phyloP scores from a whole-genome alignment of 1,140 invertebrate species.

The Zaprionus taronus region DNA sequence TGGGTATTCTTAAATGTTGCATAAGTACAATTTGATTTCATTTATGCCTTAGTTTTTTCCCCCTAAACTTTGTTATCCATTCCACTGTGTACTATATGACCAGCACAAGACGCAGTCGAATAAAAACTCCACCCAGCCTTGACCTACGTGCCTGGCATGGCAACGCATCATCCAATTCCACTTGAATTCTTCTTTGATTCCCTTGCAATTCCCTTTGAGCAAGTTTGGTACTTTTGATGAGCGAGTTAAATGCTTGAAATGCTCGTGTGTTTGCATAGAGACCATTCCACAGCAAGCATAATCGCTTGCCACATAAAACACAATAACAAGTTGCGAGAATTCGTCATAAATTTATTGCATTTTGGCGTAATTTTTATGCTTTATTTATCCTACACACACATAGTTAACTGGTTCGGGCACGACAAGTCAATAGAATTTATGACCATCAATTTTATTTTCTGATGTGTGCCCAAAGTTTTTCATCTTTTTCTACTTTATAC shows the following conservation, averaged over 20 bases:
- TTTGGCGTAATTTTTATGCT: constrained; percentile 45
- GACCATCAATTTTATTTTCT: constrained; percentile 65
- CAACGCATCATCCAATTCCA: constrained; percentile 7
- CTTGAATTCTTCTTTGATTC: constrained; percentile 3
- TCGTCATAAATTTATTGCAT: constrained; percentile 32
- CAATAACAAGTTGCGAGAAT: constrained; percentile 11
- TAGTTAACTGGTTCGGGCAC: constrained; percentile 35
- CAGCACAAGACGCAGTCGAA: constrained; percentile 41
- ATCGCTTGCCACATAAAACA: constrained; percentile 59
- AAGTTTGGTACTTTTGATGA: constrained; percentile 51
- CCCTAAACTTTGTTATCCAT: constrained; percentile 5
- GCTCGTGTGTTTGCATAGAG: constrained; percentile 47
- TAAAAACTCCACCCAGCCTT: constrained; percentile 22
- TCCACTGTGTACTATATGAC: constrained; percentile 39
- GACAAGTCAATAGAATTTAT: constrained; percentile 77
- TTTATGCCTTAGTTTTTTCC: constrained; percentile 7
- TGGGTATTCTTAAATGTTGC: not conserved
- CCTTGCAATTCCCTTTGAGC: constrained; percentile 31
- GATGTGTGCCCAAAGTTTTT: constrained; percentile 58
- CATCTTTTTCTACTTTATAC: constrained; percentile 17
- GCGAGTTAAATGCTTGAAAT: constrained; percentile 65
- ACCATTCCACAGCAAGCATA: constrained; percentile 23
- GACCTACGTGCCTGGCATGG: constrained; percentile 44
- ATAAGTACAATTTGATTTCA: constrained; percentile 8
- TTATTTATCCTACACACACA: constrained; percentile 42